Conservation (phyloP, 2,797 vertebrate genomes). For the Mus spretus region DNA sequence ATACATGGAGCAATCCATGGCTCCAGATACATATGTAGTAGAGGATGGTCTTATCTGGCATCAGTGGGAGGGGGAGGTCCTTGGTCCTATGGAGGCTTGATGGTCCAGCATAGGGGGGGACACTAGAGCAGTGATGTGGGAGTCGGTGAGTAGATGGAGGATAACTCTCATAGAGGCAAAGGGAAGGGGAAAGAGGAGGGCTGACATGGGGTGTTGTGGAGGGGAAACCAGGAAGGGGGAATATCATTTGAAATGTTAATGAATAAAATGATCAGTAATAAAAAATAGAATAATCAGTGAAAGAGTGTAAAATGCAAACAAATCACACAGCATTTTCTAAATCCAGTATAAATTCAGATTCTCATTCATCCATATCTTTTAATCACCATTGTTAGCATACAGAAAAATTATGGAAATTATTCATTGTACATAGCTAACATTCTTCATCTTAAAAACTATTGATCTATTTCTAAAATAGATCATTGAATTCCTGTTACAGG, state of each 20-base stretch:
- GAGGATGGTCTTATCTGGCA: background rate
- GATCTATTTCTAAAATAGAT: constrained; percentile 29
- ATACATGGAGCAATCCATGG: background rate
- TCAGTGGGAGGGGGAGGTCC: too few relatives aligned
- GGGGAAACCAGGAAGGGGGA: background rate
- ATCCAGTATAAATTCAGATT: background rate
- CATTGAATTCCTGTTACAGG: constrained; percentile 7
- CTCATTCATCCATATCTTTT: background rate
- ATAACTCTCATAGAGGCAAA: background rate
- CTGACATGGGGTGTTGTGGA: background rate
- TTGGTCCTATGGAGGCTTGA: background rate
- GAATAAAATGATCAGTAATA: too few relatives aligned
- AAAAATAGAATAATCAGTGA: background rate
- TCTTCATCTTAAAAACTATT: constrained; percentile 40
- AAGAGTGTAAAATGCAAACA: background rate
- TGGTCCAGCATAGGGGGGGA: background rate
- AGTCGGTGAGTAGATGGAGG: background rate
- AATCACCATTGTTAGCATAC: background rate
- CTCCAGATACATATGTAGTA: background rate
- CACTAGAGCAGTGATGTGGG: too few relatives aligned
- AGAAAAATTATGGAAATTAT: background rate
- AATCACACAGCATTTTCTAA: background rate
- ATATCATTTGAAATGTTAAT: background rate
- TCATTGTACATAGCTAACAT: background rate
- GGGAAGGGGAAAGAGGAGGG: background rate